A percentile compares a stretch with the other conserved stretches of the same genome.
phyloP scores from a whole-genome alignment of 2,797 vertebrate genomes.

The Sebastes kiyomatsui region DNA sequence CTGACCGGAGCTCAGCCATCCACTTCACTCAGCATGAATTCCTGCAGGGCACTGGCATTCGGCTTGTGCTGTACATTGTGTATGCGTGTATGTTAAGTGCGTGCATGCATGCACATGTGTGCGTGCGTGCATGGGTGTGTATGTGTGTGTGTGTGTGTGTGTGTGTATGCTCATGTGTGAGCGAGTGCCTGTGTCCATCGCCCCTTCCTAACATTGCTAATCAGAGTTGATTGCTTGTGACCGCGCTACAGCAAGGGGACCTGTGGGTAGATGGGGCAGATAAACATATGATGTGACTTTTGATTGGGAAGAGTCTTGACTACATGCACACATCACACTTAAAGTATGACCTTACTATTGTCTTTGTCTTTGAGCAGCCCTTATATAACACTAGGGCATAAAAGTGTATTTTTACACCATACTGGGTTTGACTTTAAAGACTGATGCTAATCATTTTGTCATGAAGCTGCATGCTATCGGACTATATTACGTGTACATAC shows the following conservation, averaged over 20 bases:
- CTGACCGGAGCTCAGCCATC: conserved; percentile 53
- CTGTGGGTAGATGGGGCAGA: conserved; percentile 51
- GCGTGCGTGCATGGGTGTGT: not conserved
- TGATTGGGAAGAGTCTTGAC: conserved; percentile 41
- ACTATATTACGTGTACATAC: not conserved
- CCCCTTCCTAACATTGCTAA: conserved; percentile 54
- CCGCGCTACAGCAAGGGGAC: conserved; percentile 53
- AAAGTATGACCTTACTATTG: conserved; percentile 33
- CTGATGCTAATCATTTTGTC: not conserved
- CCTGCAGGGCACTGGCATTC: conserved; percentile 46
- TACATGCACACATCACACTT: conserved; percentile 42
- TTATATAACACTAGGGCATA: conserved; percentile 7
- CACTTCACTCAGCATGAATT: conserved; percentile 56
- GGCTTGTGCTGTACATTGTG: conserved; percentile 19
- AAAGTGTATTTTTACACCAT: not conserved
- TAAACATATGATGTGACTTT: conserved; percentile 69
- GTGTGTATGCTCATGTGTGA: conserved; percentile 3
- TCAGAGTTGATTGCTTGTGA: conserved; percentile 70
- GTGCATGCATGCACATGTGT: not conserved
- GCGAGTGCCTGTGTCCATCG: conserved; percentile 18
- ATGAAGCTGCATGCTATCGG: not conserved
- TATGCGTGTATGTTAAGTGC: not conserved
- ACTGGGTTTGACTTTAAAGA: not conserved
- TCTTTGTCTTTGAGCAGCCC: conserved; percentile 30
- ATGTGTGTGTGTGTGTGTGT: not conserved